Conservation (phyloP, 2,888 invertebrate genomes). For the Acrobasis repandana region DNA sequence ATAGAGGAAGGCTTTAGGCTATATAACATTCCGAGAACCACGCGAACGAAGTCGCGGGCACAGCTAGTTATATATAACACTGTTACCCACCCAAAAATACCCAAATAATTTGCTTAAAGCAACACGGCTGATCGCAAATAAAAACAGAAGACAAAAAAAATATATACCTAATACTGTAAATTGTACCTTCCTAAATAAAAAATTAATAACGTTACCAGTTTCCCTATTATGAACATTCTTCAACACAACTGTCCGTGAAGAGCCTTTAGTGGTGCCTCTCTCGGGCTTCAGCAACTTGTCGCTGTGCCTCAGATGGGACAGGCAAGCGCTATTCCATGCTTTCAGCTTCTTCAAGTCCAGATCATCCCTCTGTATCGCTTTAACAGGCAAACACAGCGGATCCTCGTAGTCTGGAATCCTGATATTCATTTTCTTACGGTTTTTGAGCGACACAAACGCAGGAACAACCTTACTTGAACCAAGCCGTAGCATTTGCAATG, state of each 20-base stretch:
- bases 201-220: conserved; percentile 55
- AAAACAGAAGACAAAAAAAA: too few species aligned
- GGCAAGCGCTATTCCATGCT: conserved; percentile 68
- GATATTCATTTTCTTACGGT: conserved; percentile 50
- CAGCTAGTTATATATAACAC: too few species aligned
- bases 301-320: conserved; percentile 60
- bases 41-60: too few species aligned
- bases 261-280: conserved; percentile 47
- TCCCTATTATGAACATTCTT: conserved; percentile 57
- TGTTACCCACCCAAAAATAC: too few species aligned
- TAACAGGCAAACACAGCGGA: conserved; percentile 68
- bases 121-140: too few species aligned
- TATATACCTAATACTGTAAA: too few species aligned
- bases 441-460: conserved; percentile 30
- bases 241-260: conserved; percentile 59
- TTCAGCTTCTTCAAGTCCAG: conserved; percentile 51
- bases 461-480: conserved; percentile 22
- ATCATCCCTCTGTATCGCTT: conserved; percentile 47
- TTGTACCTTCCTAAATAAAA: too few species aligned
- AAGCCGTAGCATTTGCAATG: neutral
- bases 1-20: too few species aligned
- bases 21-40: too few species aligned
- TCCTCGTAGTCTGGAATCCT: conserved; percentile 71
- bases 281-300: conserved; percentile 53
- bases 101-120: too few species aligned